Conservation (phyloP, 2,888 invertebrate genomes). For the Pseudeuparius sepicola region DNA sequence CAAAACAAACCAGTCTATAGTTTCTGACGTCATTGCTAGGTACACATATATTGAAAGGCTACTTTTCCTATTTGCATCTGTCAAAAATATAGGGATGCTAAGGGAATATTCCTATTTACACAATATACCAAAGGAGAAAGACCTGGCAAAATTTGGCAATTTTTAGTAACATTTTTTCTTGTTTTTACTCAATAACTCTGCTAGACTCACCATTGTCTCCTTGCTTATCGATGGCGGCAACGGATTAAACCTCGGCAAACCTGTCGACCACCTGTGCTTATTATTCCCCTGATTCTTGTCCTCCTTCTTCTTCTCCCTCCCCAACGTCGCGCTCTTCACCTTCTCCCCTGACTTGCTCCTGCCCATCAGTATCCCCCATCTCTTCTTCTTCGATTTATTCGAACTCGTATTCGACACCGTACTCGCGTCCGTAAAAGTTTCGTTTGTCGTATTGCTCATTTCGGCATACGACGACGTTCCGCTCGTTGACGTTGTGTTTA, state of each 20-base stretch:
- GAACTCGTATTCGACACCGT: constrained; percentile 26
- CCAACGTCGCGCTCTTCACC: constrained; percentile 58
- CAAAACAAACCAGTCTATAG: no score
- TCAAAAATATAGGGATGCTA: no score
- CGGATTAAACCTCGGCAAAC: constrained; percentile 58
- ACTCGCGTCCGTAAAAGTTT: constrained; percentile 22
- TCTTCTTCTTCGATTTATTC: constrained; percentile 42
- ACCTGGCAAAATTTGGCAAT: no score
- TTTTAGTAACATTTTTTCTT: no score
- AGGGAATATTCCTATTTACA: no score
- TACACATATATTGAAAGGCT: no score
- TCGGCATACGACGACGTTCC: background rate
- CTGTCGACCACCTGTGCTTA: constrained; percentile 62
- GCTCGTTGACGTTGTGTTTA: background rate
- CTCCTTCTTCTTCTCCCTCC: constrained; percentile 52
- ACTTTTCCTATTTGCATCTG: no score
- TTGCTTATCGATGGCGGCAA: constrained; percentile 67
- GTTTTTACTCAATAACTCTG: no score
- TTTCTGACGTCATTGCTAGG: no score
- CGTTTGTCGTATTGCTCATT: background rate
- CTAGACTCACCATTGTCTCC: constrained; percentile 65
- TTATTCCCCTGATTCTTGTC: constrained; percentile 42
- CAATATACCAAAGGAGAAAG: no score
- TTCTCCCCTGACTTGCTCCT: constrained; percentile 48
- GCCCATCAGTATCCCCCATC: constrained; percentile 62